A percentile compares a stretch with the other conserved stretches of the same genome.
Conservation (phyloP, 2,797 vertebrate genomes). For the Phaenicophaeus curvirostris region DNA sequence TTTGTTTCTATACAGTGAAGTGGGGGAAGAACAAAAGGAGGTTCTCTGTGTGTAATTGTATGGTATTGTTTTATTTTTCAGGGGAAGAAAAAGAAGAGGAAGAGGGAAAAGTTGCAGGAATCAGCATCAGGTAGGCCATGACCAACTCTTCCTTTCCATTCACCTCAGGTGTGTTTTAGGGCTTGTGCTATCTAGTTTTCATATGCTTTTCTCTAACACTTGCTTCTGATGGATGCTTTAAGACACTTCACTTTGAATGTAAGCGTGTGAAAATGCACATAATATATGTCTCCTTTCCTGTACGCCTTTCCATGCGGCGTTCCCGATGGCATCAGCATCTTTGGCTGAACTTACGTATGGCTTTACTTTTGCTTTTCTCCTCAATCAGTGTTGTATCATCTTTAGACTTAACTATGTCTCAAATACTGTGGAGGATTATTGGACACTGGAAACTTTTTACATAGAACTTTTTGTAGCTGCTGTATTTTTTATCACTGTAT, state of each 20-base stretch:
- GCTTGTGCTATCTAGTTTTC: constrained; percentile 2
- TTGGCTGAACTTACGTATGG: background rate
- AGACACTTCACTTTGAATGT: constrained; percentile 4
- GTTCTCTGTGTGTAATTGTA: background rate
- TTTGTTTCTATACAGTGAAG: background rate
- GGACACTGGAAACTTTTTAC: background rate
- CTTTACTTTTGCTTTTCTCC: constrained; percentile 11
- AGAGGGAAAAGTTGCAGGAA: constrained; percentile 99
- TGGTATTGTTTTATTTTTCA: constrained; percentile 67
- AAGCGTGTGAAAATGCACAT: background rate
- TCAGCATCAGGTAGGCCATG: constrained; percentile 87
- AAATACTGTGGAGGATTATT: background rate
- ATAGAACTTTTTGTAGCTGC: background rate
- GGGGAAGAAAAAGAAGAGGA: constrained; percentile 99
- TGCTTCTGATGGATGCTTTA: constrained; percentile 12
- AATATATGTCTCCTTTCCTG: background rate
- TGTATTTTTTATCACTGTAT: background rate
- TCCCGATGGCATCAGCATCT: background rate
- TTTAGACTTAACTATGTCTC: background rate
- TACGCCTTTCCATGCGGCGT: background rate
- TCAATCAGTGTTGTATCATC: background rate
- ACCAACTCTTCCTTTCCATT: background rate
- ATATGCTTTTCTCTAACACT: constrained; percentile 7
- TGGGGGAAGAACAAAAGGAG: background rate
- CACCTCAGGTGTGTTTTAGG: background rate